Conservation (phyloP, 2,113 vertebrate genomes). For the Periophthalmus modestus region DNA sequence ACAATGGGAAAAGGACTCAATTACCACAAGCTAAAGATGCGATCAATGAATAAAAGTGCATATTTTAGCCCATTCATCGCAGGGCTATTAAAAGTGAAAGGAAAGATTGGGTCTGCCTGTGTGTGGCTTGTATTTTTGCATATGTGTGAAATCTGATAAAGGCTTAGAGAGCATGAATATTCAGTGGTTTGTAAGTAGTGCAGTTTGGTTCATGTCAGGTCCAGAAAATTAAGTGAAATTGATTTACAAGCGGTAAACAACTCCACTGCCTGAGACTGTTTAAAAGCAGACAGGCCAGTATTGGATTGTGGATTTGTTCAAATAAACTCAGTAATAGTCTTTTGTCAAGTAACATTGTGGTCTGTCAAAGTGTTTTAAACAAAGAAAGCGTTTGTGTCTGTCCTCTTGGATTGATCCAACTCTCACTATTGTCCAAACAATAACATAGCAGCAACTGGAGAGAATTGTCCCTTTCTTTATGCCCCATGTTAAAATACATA, state of each 20-base stretch:
- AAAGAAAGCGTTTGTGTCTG: neutral
- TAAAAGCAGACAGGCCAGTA: conserved; percentile 12
- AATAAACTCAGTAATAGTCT: conserved; percentile 31
- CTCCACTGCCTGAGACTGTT: neutral
- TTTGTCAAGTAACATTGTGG: conserved; percentile 42
- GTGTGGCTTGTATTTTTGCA: conserved; percentile 82
- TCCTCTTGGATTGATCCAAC: neutral
- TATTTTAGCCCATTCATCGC: conserved; percentile 97
- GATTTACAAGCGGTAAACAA: conserved; percentile 27
- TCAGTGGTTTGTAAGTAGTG: conserved; percentile 9
- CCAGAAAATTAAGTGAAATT: conserved; percentile 29
- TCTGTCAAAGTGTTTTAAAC: neutral
- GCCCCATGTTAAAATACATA: neutral
- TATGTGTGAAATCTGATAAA: conserved; percentile 72
- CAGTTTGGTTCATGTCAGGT: conserved; percentile 16
- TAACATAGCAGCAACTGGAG: neutral
- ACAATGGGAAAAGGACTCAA: conserved; percentile 87
- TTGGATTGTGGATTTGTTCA: conserved; percentile 19
- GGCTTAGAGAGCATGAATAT: conserved; percentile 62
- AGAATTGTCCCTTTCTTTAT: neutral
- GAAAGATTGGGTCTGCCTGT: conserved; percentile 92
- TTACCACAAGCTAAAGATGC: conserved; percentile 98
- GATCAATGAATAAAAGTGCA: conserved; percentile 99
- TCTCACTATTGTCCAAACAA: neutral
- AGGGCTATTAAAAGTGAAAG: conserved; percentile 96